These are phyloP conservation scores for Diadegma fenestrale DNA, from an alignment of 2,888 invertebrate species.

Conservation along the genomic window DNA sequence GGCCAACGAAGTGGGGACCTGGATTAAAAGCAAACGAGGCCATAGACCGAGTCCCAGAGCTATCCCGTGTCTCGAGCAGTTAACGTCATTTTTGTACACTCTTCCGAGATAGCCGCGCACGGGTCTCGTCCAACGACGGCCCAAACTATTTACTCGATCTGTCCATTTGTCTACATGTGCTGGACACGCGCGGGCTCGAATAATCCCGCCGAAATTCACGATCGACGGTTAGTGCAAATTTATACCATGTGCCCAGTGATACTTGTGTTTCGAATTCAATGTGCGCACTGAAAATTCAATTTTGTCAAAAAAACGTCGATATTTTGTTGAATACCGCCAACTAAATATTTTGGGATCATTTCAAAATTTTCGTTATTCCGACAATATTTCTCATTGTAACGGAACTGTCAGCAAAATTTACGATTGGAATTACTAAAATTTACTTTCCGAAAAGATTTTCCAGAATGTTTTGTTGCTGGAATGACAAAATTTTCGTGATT, in stretches of 20 bases:
- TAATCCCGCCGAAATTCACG: constrained; percentile 33
- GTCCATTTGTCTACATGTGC: constrained; percentile 6
- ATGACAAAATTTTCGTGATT: too few relatives aligned
- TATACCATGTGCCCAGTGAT: constrained; percentile 21
- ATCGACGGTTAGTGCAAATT: constrained; percentile 55
- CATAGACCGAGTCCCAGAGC: constrained; percentile 84
- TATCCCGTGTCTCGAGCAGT: constrained; percentile 84
- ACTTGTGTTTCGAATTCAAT: background rate
- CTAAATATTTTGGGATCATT: too few relatives aligned
- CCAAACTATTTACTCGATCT: too few relatives aligned
- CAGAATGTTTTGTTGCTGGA: too few relatives aligned
- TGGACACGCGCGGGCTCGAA: constrained; percentile 36
- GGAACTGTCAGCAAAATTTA: too few relatives aligned
- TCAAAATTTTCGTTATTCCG: too few relatives aligned
- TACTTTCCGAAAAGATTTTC: too few relatives aligned
- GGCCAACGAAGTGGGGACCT: constrained; percentile 83
- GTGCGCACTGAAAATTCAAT: too few relatives aligned
- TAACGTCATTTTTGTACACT: constrained; percentile 77
- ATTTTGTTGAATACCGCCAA: too few relatives aligned
- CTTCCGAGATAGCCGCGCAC: background rate
- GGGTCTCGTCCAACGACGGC: constrained; percentile 55
- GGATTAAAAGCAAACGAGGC: constrained; percentile 85
- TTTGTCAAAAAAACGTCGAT: too few relatives aligned
- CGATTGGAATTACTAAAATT: too few relatives aligned
- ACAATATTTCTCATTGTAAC: too few relatives aligned